phyloP scores from a whole-genome alignment of 2,888 invertebrate genomes.

The Uloborus plumipes region DNA sequence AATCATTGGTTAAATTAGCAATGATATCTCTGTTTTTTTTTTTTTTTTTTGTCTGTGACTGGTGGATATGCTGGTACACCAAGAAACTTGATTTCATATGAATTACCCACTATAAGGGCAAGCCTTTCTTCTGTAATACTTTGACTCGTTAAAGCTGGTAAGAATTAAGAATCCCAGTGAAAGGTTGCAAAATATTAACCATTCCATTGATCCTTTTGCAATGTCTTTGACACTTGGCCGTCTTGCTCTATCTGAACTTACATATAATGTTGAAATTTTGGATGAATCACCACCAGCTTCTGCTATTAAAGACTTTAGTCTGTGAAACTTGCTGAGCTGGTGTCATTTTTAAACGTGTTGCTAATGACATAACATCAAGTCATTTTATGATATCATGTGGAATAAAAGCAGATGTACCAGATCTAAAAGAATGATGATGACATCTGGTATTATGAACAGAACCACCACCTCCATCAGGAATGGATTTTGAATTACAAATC shows the following conservation, averaged over 20 bases:
- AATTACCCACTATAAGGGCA: neutral
- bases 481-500: too few relatives aligned
- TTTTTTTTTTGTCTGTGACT: too few relatives aligned
- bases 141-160: neutral
- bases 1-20: too few relatives aligned
- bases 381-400: conserved; percentile 5
- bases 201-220: neutral
- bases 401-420: neutral
- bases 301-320: conserved; percentile 2
- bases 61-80: too few relatives aligned
- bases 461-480: too few relatives aligned
- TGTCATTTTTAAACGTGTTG: conserved; percentile 12
- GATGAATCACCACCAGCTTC: neutral
- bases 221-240: neutral
- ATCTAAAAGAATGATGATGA: neutral
- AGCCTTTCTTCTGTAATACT: neutral
- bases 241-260: conserved; percentile 4
- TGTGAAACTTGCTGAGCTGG: neutral
- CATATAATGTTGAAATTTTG: conserved; percentile 1
- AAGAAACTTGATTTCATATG: neutral
- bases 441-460: neutral
- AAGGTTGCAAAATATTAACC: neutral
- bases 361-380: conserved; percentile 5
- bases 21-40: too few relatives aligned
- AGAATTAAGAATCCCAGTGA: neutral